Evolutionary conservation across 2,113 vertebrate genomes (phyloP).

Genomic region (Dicerorhinus sumatrensis): DNA sequence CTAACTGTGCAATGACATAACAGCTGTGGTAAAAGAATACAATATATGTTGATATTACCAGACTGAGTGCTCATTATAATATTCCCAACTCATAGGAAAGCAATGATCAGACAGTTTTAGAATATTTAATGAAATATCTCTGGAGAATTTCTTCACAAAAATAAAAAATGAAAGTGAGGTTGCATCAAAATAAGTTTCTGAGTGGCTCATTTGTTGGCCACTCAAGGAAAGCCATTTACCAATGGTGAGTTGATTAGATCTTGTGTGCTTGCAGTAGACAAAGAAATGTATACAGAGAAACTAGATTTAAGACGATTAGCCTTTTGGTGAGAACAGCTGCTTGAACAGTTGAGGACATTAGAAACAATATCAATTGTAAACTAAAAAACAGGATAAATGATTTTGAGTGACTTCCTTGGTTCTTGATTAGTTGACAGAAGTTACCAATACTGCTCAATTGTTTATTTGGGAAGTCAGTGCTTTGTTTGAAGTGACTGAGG

Average conservation of each 20-base stretch:
- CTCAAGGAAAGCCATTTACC: not conserved
- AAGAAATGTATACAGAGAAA: not conserved
- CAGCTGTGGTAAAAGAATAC: not conserved
- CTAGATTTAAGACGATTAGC: not conserved
- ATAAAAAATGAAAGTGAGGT: not conserved
- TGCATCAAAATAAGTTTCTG: not conserved
- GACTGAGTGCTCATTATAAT: not conserved
- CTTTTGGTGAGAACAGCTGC: not conserved
- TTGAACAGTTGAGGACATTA: not conserved
- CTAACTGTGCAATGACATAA: not conserved
- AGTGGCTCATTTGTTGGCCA: not conserved
- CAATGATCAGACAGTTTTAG: not conserved
- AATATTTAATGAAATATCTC: not conserved
- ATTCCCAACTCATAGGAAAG: not conserved
- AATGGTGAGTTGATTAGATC: not conserved
- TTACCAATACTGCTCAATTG: not conserved
- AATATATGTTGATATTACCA: not conserved
- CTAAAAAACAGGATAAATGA: not conserved
- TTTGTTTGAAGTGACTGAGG: not conserved
- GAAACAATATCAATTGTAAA: not conserved
- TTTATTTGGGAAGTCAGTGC: not conserved
- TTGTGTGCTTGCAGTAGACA: not conserved
- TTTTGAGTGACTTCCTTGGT: not conserved
- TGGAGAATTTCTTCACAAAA: not conserved
- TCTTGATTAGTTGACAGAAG: not conserved